These are phyloP conservation scores for Archocentrus centrarchus DNA, from an alignment of 2,113 vertebrate species.

Conservation along the genomic window DNA sequence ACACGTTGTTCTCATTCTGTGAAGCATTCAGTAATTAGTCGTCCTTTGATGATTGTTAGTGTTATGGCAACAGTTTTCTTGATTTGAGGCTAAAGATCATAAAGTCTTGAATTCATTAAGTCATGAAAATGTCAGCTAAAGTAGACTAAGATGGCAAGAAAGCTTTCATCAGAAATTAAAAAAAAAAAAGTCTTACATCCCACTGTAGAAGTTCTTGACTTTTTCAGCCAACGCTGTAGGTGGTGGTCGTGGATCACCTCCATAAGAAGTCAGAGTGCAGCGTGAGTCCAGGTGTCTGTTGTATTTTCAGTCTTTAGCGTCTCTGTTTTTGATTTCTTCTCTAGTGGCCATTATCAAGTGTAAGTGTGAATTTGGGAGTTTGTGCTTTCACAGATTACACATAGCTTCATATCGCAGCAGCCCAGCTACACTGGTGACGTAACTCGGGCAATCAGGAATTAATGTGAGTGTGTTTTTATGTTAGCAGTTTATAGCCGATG, in stretches of 20 bases:
- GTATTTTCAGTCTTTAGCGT: background rate
- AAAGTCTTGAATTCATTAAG: slow-evolving; percentile 22
- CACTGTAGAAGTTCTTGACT: background rate
- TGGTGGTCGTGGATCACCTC: background rate
- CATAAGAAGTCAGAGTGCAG: background rate
- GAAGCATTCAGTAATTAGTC: background rate
- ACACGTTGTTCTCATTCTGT: background rate
- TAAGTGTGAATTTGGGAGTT: background rate
- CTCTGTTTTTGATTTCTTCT: background rate
- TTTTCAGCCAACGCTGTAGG: too few species aligned
- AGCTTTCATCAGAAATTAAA: slow-evolving; percentile 2
- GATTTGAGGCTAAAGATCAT: background rate
- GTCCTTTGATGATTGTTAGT: background rate
- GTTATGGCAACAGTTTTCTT: background rate
- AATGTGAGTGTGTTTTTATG: background rate
- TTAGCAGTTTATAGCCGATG: background rate
- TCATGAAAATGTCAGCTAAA: slow-evolving; percentile 16
- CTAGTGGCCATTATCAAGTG: background rate
- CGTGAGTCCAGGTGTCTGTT: background rate
- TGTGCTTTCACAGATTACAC: background rate
- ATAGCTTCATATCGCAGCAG: background rate
- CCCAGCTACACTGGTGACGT: background rate
- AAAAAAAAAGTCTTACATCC: background rate
- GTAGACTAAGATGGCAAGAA: background rate
- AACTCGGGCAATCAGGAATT: background rate